Evolutionary conservation across 2,797 vertebrate species (phyloP).

Genomic region (Poecilia velifera): DNA sequence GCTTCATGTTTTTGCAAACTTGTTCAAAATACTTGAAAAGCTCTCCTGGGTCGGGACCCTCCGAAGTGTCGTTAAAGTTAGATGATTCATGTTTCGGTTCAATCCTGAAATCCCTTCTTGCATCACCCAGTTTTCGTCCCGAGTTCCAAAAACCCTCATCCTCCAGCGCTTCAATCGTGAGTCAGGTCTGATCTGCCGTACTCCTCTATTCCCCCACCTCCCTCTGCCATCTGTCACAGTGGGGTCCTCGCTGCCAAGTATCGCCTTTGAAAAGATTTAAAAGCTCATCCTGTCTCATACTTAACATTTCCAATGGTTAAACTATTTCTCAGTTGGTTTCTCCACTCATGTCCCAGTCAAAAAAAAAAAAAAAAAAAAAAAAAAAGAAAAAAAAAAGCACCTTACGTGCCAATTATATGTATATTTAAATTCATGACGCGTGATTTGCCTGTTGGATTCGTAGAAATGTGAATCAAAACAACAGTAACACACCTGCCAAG

Average conservation of each 20-base stretch:
- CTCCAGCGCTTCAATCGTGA: slow-evolving; percentile 58
- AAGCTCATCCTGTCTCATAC: slow-evolving; percentile 55
- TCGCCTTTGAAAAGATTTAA: slow-evolving; percentile 67
- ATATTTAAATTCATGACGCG: neutral
- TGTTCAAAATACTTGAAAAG: slow-evolving; percentile 42
- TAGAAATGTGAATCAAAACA: neutral
- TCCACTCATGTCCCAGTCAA: slow-evolving; percentile 12
- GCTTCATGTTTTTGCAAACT: slow-evolving; percentile 42
- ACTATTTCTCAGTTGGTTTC: slow-evolving; percentile 48
- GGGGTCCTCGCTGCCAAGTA: slow-evolving; percentile 66
- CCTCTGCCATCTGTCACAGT: slow-evolving; percentile 79
- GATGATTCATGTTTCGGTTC: slow-evolving; percentile 58
- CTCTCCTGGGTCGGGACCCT: slow-evolving; percentile 30
- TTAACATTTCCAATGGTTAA: slow-evolving; percentile 44
- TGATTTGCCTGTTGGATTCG: neutral
- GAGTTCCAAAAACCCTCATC: slow-evolving; percentile 58
- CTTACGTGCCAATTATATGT: neutral
- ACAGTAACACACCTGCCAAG: neutral
- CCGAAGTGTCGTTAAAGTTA: slow-evolving; percentile 61
- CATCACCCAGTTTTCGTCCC: slow-evolving; percentile 54
- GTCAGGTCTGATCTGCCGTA: slow-evolving; percentile 68
- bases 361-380: slow-evolving; percentile 19
- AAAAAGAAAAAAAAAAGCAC: slow-evolving; percentile 19
- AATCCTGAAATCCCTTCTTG: slow-evolving; percentile 48
- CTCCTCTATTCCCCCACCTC: slow-evolving; percentile 72